phyloP scores from a whole-genome alignment of 2,797 vertebrate species.

The Uromys caudimaculatus region DNA sequence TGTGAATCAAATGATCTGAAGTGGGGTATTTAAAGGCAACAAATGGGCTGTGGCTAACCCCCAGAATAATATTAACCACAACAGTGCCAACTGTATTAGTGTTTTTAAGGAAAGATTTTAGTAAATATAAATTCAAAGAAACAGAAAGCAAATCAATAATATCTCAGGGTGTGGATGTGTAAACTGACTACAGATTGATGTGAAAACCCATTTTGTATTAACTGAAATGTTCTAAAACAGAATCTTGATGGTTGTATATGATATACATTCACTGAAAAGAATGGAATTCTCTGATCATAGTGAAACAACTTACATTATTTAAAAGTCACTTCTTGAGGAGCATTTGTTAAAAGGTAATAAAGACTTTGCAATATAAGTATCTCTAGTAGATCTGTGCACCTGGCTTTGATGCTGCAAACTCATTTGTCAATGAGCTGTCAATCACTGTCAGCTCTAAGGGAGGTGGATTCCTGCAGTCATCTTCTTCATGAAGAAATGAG shows the following conservation, averaged over 20 bases:
- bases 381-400: neutral
- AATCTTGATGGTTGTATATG: neutral
- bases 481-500: neutral
- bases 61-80: neutral
- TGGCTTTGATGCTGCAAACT: neutral
- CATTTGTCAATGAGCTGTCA: neutral
- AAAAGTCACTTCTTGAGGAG: neutral
- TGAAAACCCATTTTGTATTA: neutral
- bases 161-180: neutral
- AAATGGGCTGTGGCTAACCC: neutral
- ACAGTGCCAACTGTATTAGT: neutral
- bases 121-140: neutral
- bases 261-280: neutral
- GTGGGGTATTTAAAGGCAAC: neutral
- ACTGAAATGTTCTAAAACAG: neutral
- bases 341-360: constrained; percentile 23
- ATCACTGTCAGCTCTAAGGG: neutral
- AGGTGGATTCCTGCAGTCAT: neutral
- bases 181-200: neutral
- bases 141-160: neutral
- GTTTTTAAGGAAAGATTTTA: neutral
- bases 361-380: neutral
- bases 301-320: neutral
- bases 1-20: neutral
- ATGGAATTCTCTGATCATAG: neutral